phyloP scores from a whole-genome alignment of 2,797 vertebrate genomes.

The Buceros bicornis region DNA sequence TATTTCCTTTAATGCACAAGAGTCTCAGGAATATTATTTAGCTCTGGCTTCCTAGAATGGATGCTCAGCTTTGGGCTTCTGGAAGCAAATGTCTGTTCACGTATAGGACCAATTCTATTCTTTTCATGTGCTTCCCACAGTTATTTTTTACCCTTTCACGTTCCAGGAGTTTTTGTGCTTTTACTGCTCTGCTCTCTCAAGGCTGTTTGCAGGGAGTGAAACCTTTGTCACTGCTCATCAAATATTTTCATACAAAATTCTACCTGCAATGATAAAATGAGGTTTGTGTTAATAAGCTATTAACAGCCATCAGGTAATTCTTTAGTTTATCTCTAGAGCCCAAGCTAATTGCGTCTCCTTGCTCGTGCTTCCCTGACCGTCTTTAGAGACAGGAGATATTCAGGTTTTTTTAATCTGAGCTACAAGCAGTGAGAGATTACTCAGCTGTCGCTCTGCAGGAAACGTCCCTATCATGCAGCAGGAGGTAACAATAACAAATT shows the following conservation, averaged over 20 bases:
- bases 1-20: background rate
- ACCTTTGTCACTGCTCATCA: background rate
- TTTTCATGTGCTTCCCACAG: background rate
- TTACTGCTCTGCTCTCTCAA: background rate
- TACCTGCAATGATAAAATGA: background rate
- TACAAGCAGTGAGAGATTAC: background rate
- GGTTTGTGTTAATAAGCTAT: background rate
- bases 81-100: background rate
- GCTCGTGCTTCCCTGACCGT: background rate
- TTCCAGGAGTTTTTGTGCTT: background rate
- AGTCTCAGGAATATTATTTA: background rate
- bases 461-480: background rate
- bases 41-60: background rate
- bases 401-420: background rate
- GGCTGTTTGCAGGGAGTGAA: background rate
- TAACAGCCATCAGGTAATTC: background rate
- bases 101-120: background rate
- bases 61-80: background rate
- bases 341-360: background rate
- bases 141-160: background rate
- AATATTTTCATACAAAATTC: background rate
- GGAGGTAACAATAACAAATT: constrained; percentile 15
- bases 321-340: background rate
- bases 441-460: background rate
- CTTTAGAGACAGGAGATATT: background rate